Base-by-base conservation (phyloP, 2,113 vertebrate species). In the Nothocercus julius region DNA sequence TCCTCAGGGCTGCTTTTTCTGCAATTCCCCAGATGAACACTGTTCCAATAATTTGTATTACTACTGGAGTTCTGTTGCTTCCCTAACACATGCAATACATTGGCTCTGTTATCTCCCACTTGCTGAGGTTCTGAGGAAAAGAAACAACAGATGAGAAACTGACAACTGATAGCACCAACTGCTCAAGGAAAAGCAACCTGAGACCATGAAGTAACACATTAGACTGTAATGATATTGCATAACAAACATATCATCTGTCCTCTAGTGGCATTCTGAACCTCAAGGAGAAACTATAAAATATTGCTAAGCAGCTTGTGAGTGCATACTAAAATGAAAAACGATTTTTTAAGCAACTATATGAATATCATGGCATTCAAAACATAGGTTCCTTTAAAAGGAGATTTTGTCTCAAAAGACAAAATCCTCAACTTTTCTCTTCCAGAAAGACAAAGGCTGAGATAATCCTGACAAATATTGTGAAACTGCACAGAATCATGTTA, bases 61-160 rank as follows among this genome's bases (percentile, higher is more conserved):
- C 91, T 87, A 34, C 36, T 5, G 8, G 95, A 97, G 95, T 92
- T 96, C 64, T 96, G 97, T 92, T 97, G 98, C 93, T 98, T 94
- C 94, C 73, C 81, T 63, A 95, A 94, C 89, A 93, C 77, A n/a
- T 92, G 96, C 97, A 97, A 96, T 40, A 32, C 70, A 62, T 98
- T 97, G 30, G 68, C 92, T 97, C 98, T 98, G 97, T 98, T 98
- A 97, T 98, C 98, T 97, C 98, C 98, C 28, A 96, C 96, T 64
- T 96, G 94, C 92, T 97, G 95, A 85, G 97, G 98, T 97, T 97
- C 98, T 99, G 98, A 66, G 85, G 97, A 72, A 53, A 88, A 97
- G 98, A 98, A 98, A 99, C 98, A 97, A 96, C 97, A 99, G 97
- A 98, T 92, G 95, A 96, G 94, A 87, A 95, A 81, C 34, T 96